Percentiles rank a stretch among this genome's conserved stretches.
Conservation (phyloP, 2,797 vertebrate species). For the Sciurus carolinensis region DNA sequence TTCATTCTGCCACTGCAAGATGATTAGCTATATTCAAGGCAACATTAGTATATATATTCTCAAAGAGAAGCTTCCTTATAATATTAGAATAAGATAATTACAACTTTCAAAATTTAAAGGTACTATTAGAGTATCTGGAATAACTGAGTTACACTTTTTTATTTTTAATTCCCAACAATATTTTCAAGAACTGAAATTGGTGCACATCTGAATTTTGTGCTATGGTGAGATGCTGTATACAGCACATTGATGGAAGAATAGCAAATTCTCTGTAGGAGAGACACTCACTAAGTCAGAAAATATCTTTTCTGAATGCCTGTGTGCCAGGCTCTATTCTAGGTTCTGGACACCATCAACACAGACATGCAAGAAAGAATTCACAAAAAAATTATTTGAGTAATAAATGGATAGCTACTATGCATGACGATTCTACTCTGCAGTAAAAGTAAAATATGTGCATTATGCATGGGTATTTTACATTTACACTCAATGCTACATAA, state of each 20-base stretch:
- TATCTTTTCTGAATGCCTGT: not conserved
- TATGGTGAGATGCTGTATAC: not conserved
- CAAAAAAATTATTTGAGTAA: not conserved
- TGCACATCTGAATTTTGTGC: not conserved
- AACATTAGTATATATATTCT: not conserved
- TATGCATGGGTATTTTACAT: not conserved
- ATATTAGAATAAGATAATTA: not conserved
- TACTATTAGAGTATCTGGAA: not conserved
- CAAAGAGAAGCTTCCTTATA: not conserved
- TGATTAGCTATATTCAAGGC: not conserved
- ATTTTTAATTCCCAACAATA: not conserved
- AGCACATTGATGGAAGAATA: not conserved
- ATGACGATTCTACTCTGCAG: not conserved
- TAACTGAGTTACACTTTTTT: not conserved
- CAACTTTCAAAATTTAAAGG: not conserved
- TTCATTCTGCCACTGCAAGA: not conserved
- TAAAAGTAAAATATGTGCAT: not conserved
- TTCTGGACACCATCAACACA: not conserved
- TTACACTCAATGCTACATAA: not conserved
- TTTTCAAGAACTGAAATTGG: not conserved
- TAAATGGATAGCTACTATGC: not conserved
- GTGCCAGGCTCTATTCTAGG: not conserved
- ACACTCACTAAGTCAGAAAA: not conserved
- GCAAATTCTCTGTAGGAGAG: not conserved
- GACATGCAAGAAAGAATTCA: not conserved